Conservation (phyloP, 2,113 vertebrate species). For the Tor tambroides region DNA sequence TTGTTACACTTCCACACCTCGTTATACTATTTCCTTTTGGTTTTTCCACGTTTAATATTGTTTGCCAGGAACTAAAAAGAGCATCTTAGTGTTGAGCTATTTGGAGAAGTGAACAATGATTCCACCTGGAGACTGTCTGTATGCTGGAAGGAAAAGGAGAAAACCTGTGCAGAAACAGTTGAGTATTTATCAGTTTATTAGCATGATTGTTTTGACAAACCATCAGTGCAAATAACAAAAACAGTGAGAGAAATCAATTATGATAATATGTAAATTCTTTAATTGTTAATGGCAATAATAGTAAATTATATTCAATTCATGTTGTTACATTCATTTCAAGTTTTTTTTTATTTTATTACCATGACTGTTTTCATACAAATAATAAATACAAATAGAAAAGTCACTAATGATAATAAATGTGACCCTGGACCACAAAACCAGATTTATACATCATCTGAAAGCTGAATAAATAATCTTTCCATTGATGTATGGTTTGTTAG, state of each 20-base stretch:
- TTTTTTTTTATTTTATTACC: no score
- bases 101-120: conserved; percentile 74
- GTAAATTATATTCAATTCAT: no score
- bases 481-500: no score
- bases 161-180: conserved; percentile 87
- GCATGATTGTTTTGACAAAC: neutral
- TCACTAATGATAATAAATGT: neutral
- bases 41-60: neutral
- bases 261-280: neutral
- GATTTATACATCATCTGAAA: no score
- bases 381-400: neutral
- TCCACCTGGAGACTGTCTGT: conserved; percentile 82
- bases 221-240: neutral
- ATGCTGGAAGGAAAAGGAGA: conserved; percentile 84
- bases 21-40: neutral
- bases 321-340: no score
- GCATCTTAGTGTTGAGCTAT: neutral
- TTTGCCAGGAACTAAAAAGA: neutral
- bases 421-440: no score
- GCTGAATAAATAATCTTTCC: no score
- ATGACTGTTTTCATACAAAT: neutral
- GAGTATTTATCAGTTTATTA: conserved; percentile 62
- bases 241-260: neutral
- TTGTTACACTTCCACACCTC: neutral
- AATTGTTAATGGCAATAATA: no score